Conservation (phyloP, 2,888 invertebrate genomes). For the Xestia rhomboidea region DNA sequence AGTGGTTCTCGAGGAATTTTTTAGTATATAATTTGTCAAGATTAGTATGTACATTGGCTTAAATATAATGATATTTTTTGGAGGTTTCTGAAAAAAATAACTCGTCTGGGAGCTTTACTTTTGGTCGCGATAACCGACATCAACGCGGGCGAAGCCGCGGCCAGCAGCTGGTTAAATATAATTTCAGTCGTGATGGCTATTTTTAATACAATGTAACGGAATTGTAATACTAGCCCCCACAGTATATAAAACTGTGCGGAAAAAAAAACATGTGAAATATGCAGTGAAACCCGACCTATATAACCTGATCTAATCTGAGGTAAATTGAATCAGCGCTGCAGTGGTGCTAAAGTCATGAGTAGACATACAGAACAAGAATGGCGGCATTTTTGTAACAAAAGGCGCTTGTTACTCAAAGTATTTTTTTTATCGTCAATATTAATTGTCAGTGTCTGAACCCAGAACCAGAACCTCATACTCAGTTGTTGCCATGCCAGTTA, state of each 20-base stretch:
- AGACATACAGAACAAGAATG: not conserved
- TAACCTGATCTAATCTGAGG: slow-evolving; percentile 43
- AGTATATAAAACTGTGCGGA: not conserved
- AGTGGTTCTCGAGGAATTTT: too few species aligned
- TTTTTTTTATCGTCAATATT: not conserved
- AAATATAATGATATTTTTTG: too few species aligned
- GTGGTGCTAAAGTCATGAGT: slow-evolving; percentile 7
- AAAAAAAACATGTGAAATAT: slow-evolving; percentile 20
- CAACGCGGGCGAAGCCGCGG: too few species aligned
- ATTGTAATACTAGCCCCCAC: slow-evolving; percentile 12
- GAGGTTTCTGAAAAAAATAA: too few species aligned
- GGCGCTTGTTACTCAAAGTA: not conserved
- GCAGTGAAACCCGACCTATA: slow-evolving; percentile 36
- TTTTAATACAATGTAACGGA: not conserved
- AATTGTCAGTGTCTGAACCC: not conserved
- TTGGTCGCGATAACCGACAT: too few species aligned
- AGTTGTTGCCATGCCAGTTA: not conserved
- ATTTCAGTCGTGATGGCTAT: not conserved
- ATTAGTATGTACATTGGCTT: too few species aligned
- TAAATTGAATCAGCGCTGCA: slow-evolving; percentile 49
- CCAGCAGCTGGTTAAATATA: not conserved
- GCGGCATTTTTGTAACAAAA: slow-evolving; percentile 8
- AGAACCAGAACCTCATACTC: too few species aligned
- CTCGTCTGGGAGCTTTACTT: too few species aligned
- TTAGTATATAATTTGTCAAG: too few species aligned